These are phyloP conservation scores for Ectemnius continuus DNA, from an alignment of 2,888 invertebrate species.

Conservation along the genomic window DNA sequence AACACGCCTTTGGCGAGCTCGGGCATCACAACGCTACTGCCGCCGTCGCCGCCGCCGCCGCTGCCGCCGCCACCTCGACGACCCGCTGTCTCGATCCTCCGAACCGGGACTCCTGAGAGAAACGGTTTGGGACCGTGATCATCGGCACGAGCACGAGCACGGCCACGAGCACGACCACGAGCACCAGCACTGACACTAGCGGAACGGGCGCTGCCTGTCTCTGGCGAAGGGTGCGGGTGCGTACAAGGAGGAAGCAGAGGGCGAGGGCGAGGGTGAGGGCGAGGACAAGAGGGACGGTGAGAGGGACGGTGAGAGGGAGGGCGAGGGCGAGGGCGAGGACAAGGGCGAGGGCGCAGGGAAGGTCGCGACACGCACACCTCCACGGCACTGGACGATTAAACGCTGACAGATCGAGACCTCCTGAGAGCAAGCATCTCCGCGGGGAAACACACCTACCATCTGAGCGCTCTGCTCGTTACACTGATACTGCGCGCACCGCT, in stretches of 20 bases:
- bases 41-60: no score
- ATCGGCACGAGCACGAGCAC: background rate
- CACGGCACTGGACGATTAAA: slow-evolving; percentile 44
- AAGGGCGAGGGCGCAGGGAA: background rate
- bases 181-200: no score
- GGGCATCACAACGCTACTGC: no score
- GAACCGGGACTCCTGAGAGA: no score
- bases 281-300: slow-evolving; percentile 8
- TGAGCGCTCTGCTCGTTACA: slow-evolving; percentile 59
- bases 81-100: no score
- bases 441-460: slow-evolving; percentile 70
- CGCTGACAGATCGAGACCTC: slow-evolving; percentile 45
- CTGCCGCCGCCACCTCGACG: no score
- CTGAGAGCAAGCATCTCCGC: slow-evolving; percentile 55
- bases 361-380: slow-evolving; percentile 41
- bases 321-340: slow-evolving; percentile 61
- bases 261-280: background rate
- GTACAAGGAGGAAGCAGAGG: slow-evolving; percentile 49
- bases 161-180: background rate
- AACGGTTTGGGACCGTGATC: no score
- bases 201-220: no score
- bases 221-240: no score
- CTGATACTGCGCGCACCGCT: slow-evolving; percentile 18
- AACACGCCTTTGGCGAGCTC: slow-evolving; percentile 11
- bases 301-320: slow-evolving; percentile 70